These are phyloP conservation scores for Myanophis thanlyinensis DNA, from an alignment of 2,113 vertebrate species.

Conservation along the genomic window DNA sequence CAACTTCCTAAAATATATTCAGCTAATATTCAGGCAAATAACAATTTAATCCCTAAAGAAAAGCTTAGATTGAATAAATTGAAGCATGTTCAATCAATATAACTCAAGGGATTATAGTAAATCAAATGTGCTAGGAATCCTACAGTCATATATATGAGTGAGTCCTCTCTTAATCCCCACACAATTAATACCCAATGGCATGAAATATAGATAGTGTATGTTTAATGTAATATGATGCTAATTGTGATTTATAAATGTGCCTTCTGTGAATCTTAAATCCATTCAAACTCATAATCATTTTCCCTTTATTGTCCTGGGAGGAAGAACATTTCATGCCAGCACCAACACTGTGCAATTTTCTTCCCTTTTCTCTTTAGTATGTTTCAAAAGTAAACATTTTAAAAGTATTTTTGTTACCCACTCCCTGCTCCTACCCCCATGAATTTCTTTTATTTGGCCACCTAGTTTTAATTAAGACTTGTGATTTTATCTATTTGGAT, in stretches of 20 bases:
- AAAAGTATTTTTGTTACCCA: neutral
- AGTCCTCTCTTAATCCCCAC: neutral
- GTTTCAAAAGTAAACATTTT: neutral
- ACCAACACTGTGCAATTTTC: neutral
- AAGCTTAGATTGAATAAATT: neutral
- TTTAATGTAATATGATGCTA: neutral
- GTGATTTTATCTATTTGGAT: neutral
- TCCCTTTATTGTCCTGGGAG: neutral
- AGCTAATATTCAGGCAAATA: neutral
- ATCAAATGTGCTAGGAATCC: neutral
- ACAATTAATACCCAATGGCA: neutral
- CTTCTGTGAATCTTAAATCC: neutral
- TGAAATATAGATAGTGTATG: neutral
- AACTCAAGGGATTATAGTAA: neutral
- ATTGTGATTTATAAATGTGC: neutral
- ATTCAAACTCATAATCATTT: neutral
- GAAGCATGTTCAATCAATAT: neutral
- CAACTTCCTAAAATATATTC: neutral
- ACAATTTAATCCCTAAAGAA: neutral
- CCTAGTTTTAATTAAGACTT: neutral
- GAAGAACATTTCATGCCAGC: neutral
- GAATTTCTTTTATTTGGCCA: neutral
- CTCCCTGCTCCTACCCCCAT: neutral
- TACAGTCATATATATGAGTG: neutral
- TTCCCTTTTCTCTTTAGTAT: neutral